Evolutionary conservation across 1,140 invertebrate species (phyloP).

Genomic region (Bombyx mandarina): DNA sequence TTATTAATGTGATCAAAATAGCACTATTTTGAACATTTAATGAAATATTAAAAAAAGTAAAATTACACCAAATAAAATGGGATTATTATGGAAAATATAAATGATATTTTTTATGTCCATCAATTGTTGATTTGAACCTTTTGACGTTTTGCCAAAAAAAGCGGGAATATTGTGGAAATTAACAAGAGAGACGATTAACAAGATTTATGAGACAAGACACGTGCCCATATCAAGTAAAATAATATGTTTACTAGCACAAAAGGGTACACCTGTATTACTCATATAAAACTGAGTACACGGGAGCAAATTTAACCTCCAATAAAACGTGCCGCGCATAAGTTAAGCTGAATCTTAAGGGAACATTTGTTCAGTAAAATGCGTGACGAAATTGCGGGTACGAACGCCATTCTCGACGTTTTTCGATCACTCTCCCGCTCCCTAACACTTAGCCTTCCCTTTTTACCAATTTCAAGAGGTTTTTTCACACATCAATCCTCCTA

Average conservation of each 20-base stretch:
- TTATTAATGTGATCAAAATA: too few relatives aligned
- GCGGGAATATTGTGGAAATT: too few relatives aligned
- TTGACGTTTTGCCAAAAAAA: too few relatives aligned
- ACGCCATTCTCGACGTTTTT: constrained; percentile 37
- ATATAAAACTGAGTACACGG: constrained; percentile 39
- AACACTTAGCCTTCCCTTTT: constrained; percentile 64
- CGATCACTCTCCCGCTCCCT: constrained; percentile 45
- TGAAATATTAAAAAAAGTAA: too few relatives aligned
- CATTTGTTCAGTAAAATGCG: constrained; percentile 63
- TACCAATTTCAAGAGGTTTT: constrained; percentile 61
- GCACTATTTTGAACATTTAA: too few relatives aligned
- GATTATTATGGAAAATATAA: too few relatives aligned
- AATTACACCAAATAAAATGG: too few relatives aligned
- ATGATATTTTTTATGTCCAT: too few relatives aligned
- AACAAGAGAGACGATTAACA: too few relatives aligned
- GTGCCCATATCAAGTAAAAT: too few relatives aligned
- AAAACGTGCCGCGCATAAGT: constrained; percentile 58
- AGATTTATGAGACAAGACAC: too few relatives aligned
- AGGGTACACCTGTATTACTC: constrained; percentile 30
- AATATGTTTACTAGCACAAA: not conserved
- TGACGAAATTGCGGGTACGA: constrained; percentile 54
- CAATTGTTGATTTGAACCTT: too few relatives aligned
- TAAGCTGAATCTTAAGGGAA: constrained; percentile 50
- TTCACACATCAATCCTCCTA: constrained; percentile 58
- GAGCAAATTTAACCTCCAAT: constrained; percentile 51